A percentile compares a stretch with the other conserved stretches of the same genome.
Conservation (phyloP, 2,113 vertebrate genomes). For the Paradoxurus hermaphroditus region DNA sequence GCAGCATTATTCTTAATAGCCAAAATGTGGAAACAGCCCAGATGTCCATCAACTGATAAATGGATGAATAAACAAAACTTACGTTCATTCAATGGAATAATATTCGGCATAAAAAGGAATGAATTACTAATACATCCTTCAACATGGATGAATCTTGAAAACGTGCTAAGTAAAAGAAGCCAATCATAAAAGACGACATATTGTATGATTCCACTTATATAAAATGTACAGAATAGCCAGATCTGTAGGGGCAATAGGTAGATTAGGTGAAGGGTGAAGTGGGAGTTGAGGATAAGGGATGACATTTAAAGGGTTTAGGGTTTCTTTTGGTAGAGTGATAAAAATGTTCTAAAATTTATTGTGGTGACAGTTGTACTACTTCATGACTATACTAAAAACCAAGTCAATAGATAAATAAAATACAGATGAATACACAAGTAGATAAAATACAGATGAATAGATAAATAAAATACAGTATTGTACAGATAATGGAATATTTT, state of each 20-base stretch:
- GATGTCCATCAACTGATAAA: neutral
- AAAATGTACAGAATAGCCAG: neutral
- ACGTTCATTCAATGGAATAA: neutral
- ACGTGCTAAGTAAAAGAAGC: neutral
- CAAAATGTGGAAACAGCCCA: neutral
- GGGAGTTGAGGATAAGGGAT: neutral
- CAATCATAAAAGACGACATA: neutral
- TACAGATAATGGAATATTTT: neutral
- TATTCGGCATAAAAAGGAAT: conserved; percentile 18
- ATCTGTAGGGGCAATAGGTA: neutral
- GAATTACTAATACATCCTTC: neutral
- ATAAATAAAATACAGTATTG: neutral
- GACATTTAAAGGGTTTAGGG: neutral
- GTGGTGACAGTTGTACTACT: neutral
- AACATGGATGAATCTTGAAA: conserved; percentile 3
- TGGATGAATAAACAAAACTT: neutral
- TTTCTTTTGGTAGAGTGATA: neutral
- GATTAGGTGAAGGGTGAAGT: neutral
- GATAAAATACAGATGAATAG: neutral
- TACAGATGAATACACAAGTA: no score
- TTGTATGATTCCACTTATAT: neutral
- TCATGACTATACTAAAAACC: neutral
- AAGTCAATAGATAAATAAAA: neutral
- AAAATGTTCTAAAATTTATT: neutral
- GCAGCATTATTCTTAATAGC: neutral